Evolutionary conservation across 2,888 invertebrate genomes (phyloP), one percentile per base, ranked within the genome.

Genomic region (Drosophila kambysellisi): DNA sequence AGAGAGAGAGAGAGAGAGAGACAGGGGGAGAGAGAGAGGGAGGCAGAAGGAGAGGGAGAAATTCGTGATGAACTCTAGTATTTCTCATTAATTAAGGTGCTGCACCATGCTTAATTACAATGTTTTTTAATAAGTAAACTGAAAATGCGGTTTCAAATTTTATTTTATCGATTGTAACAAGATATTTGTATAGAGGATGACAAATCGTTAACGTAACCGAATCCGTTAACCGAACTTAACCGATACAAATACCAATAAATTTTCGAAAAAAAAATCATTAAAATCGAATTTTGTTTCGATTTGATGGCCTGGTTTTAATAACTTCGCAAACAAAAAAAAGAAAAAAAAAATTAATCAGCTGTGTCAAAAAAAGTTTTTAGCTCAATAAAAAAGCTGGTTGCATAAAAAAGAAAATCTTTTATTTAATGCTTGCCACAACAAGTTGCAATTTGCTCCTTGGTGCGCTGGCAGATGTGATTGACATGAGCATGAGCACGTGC

Each of bases 1-100:
- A 41, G 9, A 41, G n/a, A 39, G 1, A 4, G 39, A 15, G 20
- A 4, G 1, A 4, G 41, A n/a, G 11, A 20, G 12, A 20, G 20
- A 12, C 3, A 2, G 11, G 2, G n/a, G 9, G 15, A 37, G 5
- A 39, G 3, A 4, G 9, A n/a, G 39, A 20, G 43, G 12, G 12
- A 6, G 39, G 17, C 3, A 39, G 17, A 17, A 7, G 7, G 15
- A 15, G 30, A 9, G 41, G 41, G 39, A 37, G 37, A 15, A 6
- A 6, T 6, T 67, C 63, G 67, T 68, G 70, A 81, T 79, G 53
- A 79, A 73, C 70, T 82, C 66, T 73, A 70, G 76, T 80, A 74
- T 69, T 37, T 37, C 37, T 17, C 37, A 37, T 43, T 6, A 43
- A 43, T 43, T 20, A 20, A 11, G 12, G 0, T 2, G 11, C 43